A percentile compares a stretch with the other conserved stretches of the same genome.
Conservation (phyloP, 2,888 invertebrate genomes). For the Drosophila niveifrons region DNA sequence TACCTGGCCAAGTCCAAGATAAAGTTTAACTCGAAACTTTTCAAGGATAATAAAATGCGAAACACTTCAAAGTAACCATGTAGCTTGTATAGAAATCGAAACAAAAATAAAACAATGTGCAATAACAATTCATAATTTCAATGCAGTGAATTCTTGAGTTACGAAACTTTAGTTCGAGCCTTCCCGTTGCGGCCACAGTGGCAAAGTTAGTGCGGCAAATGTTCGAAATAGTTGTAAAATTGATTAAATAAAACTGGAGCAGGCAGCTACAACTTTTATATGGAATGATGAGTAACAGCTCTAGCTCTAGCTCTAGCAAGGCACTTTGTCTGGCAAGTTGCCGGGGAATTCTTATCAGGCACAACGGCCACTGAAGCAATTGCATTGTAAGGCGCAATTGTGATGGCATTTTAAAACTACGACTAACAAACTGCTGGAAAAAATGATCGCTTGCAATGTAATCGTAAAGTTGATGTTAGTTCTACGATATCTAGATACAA, state of each 20-base stretch:
- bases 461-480: slow-evolving; percentile 36
- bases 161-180: slow-evolving; percentile 1
- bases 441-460: slow-evolving; percentile 36
- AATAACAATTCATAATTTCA: slow-evolving; percentile 11
- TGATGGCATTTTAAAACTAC: slow-evolving; percentile 37
- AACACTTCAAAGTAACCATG: not conserved
- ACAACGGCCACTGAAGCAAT: slow-evolving; percentile 11
- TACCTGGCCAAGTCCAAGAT: not conserved
- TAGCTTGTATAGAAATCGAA: not conserved
- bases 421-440: slow-evolving; percentile 27
- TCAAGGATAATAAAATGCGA: not conserved
- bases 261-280: slow-evolving; percentile 50
- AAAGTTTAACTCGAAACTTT: not conserved
- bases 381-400: slow-evolving; percentile 32
- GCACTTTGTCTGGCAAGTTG: slow-evolving; percentile 42
- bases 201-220: slow-evolving; percentile 44
- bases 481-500: slow-evolving; percentile 11
- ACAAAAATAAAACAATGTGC: slow-evolving; percentile 3
- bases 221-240: slow-evolving; percentile 43
- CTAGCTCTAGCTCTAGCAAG: not conserved
- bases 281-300: slow-evolving; percentile 15
- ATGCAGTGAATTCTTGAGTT: slow-evolving; percentile 1
- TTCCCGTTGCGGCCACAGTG: slow-evolving; percentile 3
- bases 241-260: slow-evolving; percentile 42
- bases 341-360: slow-evolving; percentile 44